Evolutionary conservation across 2,888 invertebrate genomes (phyloP).

Genomic region (Anaspis maculata): DNA sequence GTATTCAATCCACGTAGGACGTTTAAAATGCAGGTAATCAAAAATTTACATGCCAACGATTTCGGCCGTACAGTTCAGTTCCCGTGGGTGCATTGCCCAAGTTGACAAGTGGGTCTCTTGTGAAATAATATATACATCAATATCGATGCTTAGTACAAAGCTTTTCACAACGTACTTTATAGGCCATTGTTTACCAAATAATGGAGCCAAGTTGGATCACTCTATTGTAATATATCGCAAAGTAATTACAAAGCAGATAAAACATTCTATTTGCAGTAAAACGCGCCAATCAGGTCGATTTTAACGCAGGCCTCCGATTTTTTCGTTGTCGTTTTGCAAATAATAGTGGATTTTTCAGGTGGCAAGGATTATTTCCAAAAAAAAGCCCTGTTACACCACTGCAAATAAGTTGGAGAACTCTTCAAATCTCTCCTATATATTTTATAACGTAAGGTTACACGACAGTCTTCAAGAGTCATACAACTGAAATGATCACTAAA

Average conservation of each 20-base stretch:
- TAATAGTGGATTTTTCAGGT: too few species aligned
- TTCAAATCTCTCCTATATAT: too few species aligned
- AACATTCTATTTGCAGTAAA: not conserved
- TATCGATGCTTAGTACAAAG: conserved; percentile 23
- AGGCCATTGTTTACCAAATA: conserved; percentile 22
- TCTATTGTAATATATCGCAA: conserved; percentile 10
- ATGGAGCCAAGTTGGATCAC: conserved; percentile 14
- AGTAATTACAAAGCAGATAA: conserved; percentile 9
- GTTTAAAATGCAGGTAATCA: conserved; percentile 21
- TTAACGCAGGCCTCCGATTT: too few species aligned
- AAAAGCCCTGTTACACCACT: too few species aligned
- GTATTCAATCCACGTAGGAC: conserved; percentile 17
- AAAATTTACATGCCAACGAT: conserved; percentile 23
- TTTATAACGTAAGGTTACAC: too few species aligned
- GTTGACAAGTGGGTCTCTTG: conserved; percentile 28
- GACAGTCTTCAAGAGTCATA: too few species aligned
- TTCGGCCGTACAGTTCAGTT: conserved; percentile 18
- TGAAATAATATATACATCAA: conserved; percentile 28
- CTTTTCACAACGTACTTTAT: conserved; percentile 21
- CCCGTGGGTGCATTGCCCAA: conserved; percentile 22
- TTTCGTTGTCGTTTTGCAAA: too few species aligned
- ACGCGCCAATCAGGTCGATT: not conserved
- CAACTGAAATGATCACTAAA: too few species aligned
- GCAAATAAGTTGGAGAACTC: too few species aligned
- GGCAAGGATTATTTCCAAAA: too few species aligned